Evolutionary conservation across 2,113 vertebrate genomes (phyloP).

Genomic region (Micromys minutus): DNA sequence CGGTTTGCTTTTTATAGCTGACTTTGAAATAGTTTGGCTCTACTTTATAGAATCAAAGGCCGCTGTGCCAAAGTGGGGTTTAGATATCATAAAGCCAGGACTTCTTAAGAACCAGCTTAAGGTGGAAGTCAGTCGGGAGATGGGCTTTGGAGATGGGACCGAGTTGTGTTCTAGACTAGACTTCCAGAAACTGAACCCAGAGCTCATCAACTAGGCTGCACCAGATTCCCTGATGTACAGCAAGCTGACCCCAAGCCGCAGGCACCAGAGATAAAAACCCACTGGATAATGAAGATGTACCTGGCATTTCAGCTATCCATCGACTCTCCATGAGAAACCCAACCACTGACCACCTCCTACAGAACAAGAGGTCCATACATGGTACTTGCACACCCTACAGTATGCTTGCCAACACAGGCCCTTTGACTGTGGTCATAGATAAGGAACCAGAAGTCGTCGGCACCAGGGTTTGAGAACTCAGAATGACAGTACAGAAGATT

Average conservation of each 20-base stretch:
- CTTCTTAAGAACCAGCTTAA: background rate
- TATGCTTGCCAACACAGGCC: too few relatives aligned
- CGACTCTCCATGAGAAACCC: background rate
- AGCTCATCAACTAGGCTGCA: background rate
- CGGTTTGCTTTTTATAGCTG: background rate
- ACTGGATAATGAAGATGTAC: too few relatives aligned
- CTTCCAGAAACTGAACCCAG: background rate
- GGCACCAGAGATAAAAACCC: accelerated
- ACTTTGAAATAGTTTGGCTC: conserved; percentile 21
- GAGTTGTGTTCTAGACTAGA: background rate
- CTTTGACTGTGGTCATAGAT: background rate
- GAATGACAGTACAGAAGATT: too few relatives aligned
- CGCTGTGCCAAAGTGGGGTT: background rate
- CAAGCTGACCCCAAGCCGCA: background rate
- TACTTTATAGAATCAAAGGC: background rate
- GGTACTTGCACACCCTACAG: accelerated
- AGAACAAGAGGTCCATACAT: accelerated
- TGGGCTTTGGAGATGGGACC: background rate
- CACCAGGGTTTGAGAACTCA: background rate
- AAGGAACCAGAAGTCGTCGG: background rate
- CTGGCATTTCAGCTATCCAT: background rate
- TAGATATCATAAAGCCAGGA: background rate
- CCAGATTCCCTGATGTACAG: too few relatives aligned
- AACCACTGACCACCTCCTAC: background rate
- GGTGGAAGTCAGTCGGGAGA: background rate